phyloP scores from a whole-genome alignment of 2,888 invertebrate genomes.

The Drosophila mimica region DNA sequence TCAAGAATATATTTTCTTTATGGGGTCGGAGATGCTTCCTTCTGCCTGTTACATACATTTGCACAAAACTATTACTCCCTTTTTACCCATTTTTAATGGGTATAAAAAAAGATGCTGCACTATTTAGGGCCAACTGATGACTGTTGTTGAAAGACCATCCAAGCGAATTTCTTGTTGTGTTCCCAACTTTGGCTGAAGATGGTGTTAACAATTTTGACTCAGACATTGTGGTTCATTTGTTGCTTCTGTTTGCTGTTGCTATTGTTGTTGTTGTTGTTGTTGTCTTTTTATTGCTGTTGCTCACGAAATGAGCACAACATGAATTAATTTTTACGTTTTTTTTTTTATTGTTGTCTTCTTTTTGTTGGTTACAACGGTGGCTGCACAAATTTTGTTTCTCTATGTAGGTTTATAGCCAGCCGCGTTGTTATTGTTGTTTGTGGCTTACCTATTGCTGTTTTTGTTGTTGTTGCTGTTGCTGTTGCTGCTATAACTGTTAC shows the following conservation, averaged over 20 bases:
- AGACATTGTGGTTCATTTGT: conserved; percentile 36
- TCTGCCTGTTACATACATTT: no score
- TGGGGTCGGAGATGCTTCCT: no score
- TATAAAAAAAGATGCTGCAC: conserved; percentile 10
- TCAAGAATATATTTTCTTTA: no score
- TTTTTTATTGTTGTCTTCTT: conserved; percentile 35
- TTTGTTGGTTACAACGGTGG: conserved; percentile 47
- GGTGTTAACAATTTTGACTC: conserved; percentile 44
- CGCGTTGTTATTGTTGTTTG: conserved; percentile 35
- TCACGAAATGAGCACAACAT: conserved; percentile 80
- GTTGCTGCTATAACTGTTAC: conserved; percentile 74
- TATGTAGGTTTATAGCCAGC: conserved; percentile 77
- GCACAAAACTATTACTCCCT: no score
- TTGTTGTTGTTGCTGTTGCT: conserved; percentile 1
- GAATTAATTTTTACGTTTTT: conserved; percentile 68
- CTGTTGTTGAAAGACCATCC: conserved; percentile 13
- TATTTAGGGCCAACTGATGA: conserved; percentile 16
- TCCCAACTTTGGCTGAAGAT: conserved; percentile 10
- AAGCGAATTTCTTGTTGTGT: conserved; percentile 13
- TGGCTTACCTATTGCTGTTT: conserved; percentile 31
- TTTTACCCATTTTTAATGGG: no score
- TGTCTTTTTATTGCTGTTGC: conserved; percentile 23
- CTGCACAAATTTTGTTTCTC: conserved; percentile 62
- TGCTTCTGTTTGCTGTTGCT: conserved; percentile 13
- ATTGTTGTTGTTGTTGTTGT: conserved; percentile 18